phyloP scores from a whole-genome alignment of 2,888 invertebrate species.

The Drosophila barbarae region DNA sequence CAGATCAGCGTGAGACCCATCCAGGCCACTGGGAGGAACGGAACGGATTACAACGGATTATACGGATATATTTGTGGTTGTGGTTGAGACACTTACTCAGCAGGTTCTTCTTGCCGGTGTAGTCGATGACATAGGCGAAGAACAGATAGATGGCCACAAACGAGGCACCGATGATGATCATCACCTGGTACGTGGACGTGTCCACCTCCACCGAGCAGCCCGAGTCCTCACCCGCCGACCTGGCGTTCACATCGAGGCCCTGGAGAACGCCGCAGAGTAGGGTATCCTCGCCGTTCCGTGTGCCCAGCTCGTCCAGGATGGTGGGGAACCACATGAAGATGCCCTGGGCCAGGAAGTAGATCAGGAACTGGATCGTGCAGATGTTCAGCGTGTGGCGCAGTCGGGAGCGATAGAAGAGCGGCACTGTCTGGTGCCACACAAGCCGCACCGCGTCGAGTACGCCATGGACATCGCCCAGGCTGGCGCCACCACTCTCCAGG shows the following conservation, averaged over 20 bases:
- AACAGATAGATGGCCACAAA: constrained; percentile 84
- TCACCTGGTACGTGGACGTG: constrained; percentile 83
- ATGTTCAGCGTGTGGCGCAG: constrained; percentile 75
- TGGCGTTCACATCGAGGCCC: constrained; percentile 28
- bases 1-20: constrained; percentile 81
- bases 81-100: constrained; percentile 77
- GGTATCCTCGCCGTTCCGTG: constrained; percentile 77
- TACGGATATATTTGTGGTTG: neutral
- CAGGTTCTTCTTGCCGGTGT: constrained; percentile 82
- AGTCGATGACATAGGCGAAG: constrained; percentile 83
- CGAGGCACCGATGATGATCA: constrained; percentile 84
- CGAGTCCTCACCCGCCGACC: neutral
- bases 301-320: constrained; percentile 73
- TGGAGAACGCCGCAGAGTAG: constrained; percentile 62
- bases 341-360: constrained; percentile 76
- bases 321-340: constrained; percentile 79
- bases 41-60: neutral
- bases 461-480: constrained; percentile 66
- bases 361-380: constrained; percentile 66
- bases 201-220: constrained; percentile 82
- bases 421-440: constrained; percentile 76
- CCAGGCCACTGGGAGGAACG: constrained; percentile 63
- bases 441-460: constrained; percentile 69
- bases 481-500: constrained; percentile 66
- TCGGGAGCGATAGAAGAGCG: constrained; percentile 71